Evolutionary conservation across 2,888 invertebrate species (phyloP), one percentile per base, ranked within the genome.

Genomic region (Amphipyra berbera): DNA sequence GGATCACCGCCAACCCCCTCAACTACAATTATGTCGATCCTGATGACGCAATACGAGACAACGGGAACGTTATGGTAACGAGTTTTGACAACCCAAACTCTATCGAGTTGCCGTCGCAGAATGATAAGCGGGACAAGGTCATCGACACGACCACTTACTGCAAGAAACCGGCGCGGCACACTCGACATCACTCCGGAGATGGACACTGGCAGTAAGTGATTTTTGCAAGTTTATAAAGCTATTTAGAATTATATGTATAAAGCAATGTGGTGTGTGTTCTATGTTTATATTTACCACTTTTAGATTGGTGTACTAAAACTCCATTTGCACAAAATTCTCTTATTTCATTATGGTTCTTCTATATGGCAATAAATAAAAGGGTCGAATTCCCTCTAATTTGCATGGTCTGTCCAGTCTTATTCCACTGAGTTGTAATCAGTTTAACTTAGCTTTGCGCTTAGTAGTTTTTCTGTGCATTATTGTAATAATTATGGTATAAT

Each of bases 1-100:
- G 97, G 63, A 97, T 98, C 75, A 98, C 97, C 27, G 95, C 96
- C 63, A 97, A 98, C 90, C 98, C 98, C 0, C 95, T 97, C 76
- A 97, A 95, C 88, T 95, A 95, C 83, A 97, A 96, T 88, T 97
- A 97, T 85, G 96, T 96, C 15, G 96, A 96, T 76, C 96, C 96
- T 0, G 96, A 96, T 40, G 96, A 96, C 86, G 96, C 96, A 8
- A 95, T 95, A 58, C 88, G 89, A 12, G 94, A 93, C 74, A 90
- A 95, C 55, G 95, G 94, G 1, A 93, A 95, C 76, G 91, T 92
- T 0, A 94, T 96, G 90, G 95, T 96, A 55, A 96, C 97, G 62
- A 97, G 97, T 75, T 97, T 97, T 87, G 97, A 97, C 85, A 97
- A 97, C 90, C 96, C 97, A 0, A 96, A 96, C 84, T 97, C 96